These are phyloP conservation scores for Morone saxatilis DNA, from an alignment of 2,113 vertebrate species.

Conservation along the genomic window DNA sequence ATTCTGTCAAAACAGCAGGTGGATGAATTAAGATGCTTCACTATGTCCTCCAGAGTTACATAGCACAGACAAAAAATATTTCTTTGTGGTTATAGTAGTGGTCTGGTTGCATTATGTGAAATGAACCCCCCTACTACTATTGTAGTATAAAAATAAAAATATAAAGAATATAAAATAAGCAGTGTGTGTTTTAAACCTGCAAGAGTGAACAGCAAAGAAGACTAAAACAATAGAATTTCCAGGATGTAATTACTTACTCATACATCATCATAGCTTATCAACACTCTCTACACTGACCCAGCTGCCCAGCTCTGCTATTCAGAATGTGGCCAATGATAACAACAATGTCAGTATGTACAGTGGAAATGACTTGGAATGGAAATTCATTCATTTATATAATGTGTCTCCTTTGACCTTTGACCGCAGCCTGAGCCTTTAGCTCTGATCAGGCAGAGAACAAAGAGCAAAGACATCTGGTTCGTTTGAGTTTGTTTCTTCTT, in stretches of 20 bases:
- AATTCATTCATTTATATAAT: conserved; percentile 13
- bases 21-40: no score
- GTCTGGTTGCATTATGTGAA: no score
- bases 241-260: neutral
- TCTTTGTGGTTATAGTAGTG: no score
- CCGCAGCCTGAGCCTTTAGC: conserved; percentile 5
- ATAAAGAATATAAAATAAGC: no score
- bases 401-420: conserved; percentile 36
- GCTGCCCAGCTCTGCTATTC: neutral
- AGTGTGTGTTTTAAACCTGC: neutral
- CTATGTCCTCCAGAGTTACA: no score
- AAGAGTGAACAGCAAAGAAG: no score
- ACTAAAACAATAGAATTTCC: neutral
- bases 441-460: conserved; percentile 24
- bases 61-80: no score
- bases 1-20: no score
- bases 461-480: neutral
- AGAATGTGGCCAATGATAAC: conserved; percentile 20
- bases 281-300: neutral
- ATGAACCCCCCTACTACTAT: neutral
- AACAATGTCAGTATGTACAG: neutral
- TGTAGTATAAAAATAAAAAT: neutral
- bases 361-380: conserved; percentile 34
- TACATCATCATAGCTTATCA: neutral
- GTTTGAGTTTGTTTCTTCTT: conserved; percentile 20